A percentile compares a stretch with the other conserved stretches of the same genome.
These are phyloP conservation scores for Bimastos eiseni DNA, from an alignment of 2,888 invertebrate species.

Conservation along the genomic window DNA sequence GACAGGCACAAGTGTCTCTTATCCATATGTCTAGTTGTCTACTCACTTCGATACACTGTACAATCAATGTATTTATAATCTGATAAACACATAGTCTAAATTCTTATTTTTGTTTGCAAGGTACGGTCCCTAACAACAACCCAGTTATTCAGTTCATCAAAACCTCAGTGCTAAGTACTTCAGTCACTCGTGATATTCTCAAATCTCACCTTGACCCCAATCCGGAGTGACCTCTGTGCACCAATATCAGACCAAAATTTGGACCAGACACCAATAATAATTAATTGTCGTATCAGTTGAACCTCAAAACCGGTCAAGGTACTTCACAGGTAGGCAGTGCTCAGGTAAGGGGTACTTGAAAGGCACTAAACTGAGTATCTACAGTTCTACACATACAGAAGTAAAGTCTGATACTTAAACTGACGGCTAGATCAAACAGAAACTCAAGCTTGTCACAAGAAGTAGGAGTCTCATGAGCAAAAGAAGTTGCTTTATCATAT, in stretches of 20 bases:
- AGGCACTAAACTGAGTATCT: neutral
- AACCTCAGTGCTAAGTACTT: neutral
- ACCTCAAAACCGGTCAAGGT: neutral
- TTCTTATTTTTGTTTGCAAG: too few relatives aligned
- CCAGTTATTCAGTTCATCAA: neutral
- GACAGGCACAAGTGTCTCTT: neutral
- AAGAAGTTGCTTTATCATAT: too few relatives aligned
- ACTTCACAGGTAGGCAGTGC: neutral
- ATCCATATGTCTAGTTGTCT: neutral
- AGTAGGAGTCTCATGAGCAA: too few relatives aligned
- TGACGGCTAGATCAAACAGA: neutral
- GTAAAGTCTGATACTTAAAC: too few relatives aligned
- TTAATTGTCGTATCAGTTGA: neutral
- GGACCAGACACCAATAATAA: neutral
- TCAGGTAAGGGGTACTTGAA: too few relatives aligned
- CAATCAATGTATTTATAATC: too few relatives aligned
- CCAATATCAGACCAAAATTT: neutral
- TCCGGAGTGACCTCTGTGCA: neutral
- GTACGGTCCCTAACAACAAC: neutral
- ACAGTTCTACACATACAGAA: neutral
- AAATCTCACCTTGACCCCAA: neutral
- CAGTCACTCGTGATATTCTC: neutral
- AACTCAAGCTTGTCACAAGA: too few relatives aligned
- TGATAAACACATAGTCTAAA: too few relatives aligned
- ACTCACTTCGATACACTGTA: too few relatives aligned